Evolutionary conservation across 2,797 vertebrate genomes (phyloP), one percentile per base, ranked within the genome.

Genomic region (Poecile montanus): DNA sequence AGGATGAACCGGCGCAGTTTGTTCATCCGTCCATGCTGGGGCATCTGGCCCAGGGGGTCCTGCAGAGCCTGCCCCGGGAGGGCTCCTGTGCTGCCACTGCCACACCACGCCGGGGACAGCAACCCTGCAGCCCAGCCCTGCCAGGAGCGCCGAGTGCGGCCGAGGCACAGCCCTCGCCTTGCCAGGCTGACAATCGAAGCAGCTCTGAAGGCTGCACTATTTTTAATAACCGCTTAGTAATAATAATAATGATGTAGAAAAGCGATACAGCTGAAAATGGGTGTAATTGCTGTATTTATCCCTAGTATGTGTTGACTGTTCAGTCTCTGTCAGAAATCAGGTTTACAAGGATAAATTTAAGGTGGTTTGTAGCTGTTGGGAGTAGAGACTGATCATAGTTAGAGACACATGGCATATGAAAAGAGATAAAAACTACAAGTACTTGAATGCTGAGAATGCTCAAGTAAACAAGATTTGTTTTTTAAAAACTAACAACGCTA

Each of bases 161-260:
- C 1, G 0, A 50, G 74, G 27, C 76, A 27, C 2, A 1, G 45
- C 34, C 47, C 62, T 32, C 0, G 0, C 62, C 61, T 21, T 29
- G 45, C 89, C 74, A 26, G 18, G 32, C 70, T 74, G 83, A 21
- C 77, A 76, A 2, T 18, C 1, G 0, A 21, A 85, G 58, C 66
- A 63, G 29, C 62, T 84, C 75, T 62, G 62, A 74, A 70, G 62
- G 45, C 65, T 82, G 79, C 42, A 25, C 70, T 88, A 13, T 74
- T 94, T 95, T 96, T 91, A 96, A 95, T 94, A 92, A 94, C 71
- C 14, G 45, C 57, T 74, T 42, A 30, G 78, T 79, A 82, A 81
- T 86, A 89, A 86, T 87, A 89, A 90, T 88, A 86, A 86, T 75
- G 75, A 91, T 62, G 63, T 48, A 74, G 84, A 85, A 84, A 79